These are phyloP conservation scores for Brenthis daphne DNA, from an alignment of 2,888 invertebrate species.

Conservation along the genomic window DNA sequence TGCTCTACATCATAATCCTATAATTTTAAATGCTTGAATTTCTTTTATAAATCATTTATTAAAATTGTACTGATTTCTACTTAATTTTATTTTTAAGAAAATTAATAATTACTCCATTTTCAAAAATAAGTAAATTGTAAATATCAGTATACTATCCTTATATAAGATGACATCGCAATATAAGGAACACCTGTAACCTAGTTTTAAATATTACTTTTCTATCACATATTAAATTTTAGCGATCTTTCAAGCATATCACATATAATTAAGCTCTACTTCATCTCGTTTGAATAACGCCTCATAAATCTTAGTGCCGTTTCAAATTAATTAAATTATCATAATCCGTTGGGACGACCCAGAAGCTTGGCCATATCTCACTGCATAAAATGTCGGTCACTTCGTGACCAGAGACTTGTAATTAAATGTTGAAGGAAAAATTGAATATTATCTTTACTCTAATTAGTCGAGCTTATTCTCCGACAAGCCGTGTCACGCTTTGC, in stretches of 20 bases:
- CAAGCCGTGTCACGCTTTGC: slow-evolving; percentile 13
- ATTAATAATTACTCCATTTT: too few species aligned
- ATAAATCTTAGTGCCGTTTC: slow-evolving; percentile 29
- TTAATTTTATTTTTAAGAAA: too few species aligned
- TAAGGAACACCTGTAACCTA: too few species aligned
- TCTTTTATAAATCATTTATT: too few species aligned
- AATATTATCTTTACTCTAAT: slow-evolving; percentile 25
- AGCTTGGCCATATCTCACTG: slow-evolving; percentile 32
- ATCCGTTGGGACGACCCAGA: slow-evolving; percentile 36
- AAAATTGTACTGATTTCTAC: too few species aligned
- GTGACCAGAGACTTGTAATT: slow-evolving; percentile 26
- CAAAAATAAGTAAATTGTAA: too few species aligned
- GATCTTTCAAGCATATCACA: neutral
- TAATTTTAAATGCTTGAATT: too few species aligned
- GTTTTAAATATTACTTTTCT: too few species aligned
- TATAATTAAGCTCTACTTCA: slow-evolving; percentile 10
- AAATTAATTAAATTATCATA: slow-evolving; percentile 39
- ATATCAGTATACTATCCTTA: too few species aligned
- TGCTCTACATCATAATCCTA: too few species aligned
- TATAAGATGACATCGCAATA: too few species aligned
- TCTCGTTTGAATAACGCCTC: slow-evolving; percentile 20
- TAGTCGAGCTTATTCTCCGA: slow-evolving; percentile 13
- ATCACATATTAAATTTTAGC: too few species aligned
- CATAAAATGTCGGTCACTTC: slow-evolving; percentile 29
- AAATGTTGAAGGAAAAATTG: slow-evolving; percentile 24